Evolutionary conservation across 2,888 invertebrate genomes (phyloP).

Genomic region (Drosophila demipolita): DNA sequence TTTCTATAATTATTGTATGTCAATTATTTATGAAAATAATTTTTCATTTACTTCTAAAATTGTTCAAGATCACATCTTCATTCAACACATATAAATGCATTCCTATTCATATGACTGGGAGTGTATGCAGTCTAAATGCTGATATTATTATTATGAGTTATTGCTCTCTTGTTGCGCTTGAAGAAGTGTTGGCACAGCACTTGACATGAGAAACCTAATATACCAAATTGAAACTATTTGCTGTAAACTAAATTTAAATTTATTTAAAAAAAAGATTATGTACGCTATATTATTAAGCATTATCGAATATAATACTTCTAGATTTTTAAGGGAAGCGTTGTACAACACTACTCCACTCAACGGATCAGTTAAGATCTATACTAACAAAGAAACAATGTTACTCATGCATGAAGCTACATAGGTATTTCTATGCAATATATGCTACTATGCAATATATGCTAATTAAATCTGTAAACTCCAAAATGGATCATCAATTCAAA

Average conservation of each 20-base stretch:
- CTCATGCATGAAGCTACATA: neutral
- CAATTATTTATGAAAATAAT: neutral
- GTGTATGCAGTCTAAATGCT: conserved; percentile 10
- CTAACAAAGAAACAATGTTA: neutral
- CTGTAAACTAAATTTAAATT: neutral
- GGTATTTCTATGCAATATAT: neutral
- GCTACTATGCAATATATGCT: conserved; percentile 16
- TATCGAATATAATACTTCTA: neutral
- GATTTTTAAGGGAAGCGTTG: no score
- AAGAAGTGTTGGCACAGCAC: conserved; percentile 31
- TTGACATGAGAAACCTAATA: conserved; percentile 24
- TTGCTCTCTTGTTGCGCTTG: conserved; percentile 9
- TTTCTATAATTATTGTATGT: neutral
- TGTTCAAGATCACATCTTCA: neutral
- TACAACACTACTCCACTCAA: no score
- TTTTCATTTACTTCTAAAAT: neutral
- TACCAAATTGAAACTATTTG: neutral
- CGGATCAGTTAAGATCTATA: neutral
- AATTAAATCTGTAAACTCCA: conserved; percentile 25
- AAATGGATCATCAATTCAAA: conserved; percentile 11
- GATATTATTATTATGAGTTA: conserved; percentile 20
- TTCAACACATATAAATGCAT: no score
- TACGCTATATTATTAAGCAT: neutral
- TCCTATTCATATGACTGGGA: neutral
- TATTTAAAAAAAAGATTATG: neutral